Evolutionary conservation across 2,888 invertebrate genomes (phyloP), one percentile per base, ranked within the genome.

Genomic region (Ichneumoninae sp.): DNA sequence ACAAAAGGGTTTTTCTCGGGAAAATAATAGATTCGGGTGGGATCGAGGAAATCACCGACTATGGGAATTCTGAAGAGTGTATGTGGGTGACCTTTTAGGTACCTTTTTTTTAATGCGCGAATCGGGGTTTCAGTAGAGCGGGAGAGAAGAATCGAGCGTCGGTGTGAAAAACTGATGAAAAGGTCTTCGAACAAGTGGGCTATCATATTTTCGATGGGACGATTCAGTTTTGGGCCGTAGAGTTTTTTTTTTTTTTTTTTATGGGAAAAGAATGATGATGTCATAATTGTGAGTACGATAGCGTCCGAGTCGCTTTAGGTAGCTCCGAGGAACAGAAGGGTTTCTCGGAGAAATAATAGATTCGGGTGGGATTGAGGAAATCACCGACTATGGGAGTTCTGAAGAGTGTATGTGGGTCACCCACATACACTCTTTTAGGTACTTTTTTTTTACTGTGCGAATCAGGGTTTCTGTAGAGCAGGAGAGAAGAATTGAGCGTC

Each of bases 1-100:
- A 70, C 13, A 57, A 47, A 73, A 57, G 30, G 30, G 6, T 7
- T 30, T 10, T 30, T 10, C 16, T 26, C 10, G 44, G 65, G 4
- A 50, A 10, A 66, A 71, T 63, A 80, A 79, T 75, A 66, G 66
- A 57, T 47, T 71, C 50, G 19, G 22, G 47, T 30, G 75, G 30
- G 16, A 44, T 44, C 16, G 22, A 30, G 65, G 79, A 66, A 50
- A 30, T 69, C 22, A 57, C 75, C 40, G 54, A 19, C 30, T 54
- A 30, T 33, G 22, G 65, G 63, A 73, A 26, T 68, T 83, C 22
- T 7, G 47, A 57, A 30, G 47, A 68, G 52, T 69, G 47, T 47
- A 44, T 30, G 30, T 30, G 30, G 5, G 30, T 30, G 30, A 30
- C 30, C 30, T 30, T 30, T 30, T 5, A 30, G 30, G 30, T 30